phyloP scores from a whole-genome alignment of 2,797 vertebrate species.

The Anniella stebbinsi region DNA sequence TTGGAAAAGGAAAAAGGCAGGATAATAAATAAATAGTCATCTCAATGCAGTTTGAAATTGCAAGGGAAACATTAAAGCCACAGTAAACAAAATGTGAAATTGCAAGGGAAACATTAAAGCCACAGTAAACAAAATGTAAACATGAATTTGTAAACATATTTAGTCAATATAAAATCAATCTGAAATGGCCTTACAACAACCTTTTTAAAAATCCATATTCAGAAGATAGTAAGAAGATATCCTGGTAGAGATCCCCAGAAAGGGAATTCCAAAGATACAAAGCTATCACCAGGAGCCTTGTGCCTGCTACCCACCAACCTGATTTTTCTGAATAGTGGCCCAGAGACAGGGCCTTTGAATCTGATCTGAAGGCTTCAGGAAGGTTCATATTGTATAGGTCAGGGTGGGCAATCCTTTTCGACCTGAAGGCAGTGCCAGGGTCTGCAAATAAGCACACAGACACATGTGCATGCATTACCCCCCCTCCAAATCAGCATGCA shows the following conservation, averaged over 20 bases:
- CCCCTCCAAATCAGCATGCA: too few relatives aligned
- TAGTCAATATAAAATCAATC: not conserved
- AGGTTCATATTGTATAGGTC: too few relatives aligned
- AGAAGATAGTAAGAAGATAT: not conserved
- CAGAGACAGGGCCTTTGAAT: not conserved
- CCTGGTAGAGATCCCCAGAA: not conserved
- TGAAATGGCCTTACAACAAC: not conserved
- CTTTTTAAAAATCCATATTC: not conserved
- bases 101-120: too few relatives aligned
- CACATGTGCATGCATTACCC: too few relatives aligned
- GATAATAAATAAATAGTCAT: not conserved
- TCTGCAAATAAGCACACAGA: too few relatives aligned
- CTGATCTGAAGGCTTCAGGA: too few relatives aligned
- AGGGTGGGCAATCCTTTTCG: too few relatives aligned
- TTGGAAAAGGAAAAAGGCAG: too few relatives aligned
- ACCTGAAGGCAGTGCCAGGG: too few relatives aligned
- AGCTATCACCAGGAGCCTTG: too few relatives aligned
- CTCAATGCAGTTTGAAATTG: not conserved
- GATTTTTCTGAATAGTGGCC: not conserved
- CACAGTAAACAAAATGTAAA: not conserved
- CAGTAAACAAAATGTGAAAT: too few relatives aligned
- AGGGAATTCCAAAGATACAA: not conserved
- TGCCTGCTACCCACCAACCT: not conserved
- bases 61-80: too few relatives aligned
- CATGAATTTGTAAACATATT: not conserved